A percentile compares a stretch with the other conserved stretches of the same genome.
These are phyloP conservation scores for Netelia inedita DNA, from an alignment of 2,888 invertebrate species.

Conservation along the genomic window DNA sequence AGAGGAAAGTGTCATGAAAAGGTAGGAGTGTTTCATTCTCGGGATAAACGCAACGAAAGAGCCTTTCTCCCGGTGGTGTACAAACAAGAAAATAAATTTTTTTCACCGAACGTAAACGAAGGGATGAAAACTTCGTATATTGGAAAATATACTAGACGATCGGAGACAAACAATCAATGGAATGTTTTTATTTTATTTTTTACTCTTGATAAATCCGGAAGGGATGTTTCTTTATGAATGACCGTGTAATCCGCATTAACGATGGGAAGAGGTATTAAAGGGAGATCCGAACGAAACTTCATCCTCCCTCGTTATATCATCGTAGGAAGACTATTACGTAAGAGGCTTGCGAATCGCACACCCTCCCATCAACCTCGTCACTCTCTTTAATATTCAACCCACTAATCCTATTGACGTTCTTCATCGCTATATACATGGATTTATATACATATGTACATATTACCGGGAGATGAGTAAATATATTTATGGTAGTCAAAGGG, in stretches of 20 bases:
- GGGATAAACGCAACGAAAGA: background rate
- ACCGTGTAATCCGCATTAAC: background rate
- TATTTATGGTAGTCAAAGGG: background rate
- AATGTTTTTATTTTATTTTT: no score
- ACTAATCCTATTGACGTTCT: slow-evolving; percentile 62
- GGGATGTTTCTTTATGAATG: background rate
- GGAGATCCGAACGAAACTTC: slow-evolving; percentile 13
- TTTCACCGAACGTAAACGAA: background rate
- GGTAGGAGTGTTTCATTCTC: background rate
- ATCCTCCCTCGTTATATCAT: slow-evolving; percentile 31
- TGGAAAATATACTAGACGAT: no score
- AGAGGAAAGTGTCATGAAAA: slow-evolving; percentile 3
- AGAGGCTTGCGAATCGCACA: slow-evolving; percentile 37
- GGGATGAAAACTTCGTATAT: no score
- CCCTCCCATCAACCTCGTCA: background rate
- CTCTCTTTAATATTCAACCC: slow-evolving; percentile 36
- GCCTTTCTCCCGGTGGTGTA: background rate
- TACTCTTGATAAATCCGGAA: no score
- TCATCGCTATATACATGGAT: slow-evolving; percentile 26
- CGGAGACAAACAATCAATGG: no score
- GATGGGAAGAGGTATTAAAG: background rate
- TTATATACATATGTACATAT: background rate
- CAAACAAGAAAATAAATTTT: background rate
- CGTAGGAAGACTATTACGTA: slow-evolving; percentile 31
- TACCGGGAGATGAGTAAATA: background rate